phyloP scores from a whole-genome alignment of 2,888 invertebrate species.

The Synergus itoensis region DNA sequence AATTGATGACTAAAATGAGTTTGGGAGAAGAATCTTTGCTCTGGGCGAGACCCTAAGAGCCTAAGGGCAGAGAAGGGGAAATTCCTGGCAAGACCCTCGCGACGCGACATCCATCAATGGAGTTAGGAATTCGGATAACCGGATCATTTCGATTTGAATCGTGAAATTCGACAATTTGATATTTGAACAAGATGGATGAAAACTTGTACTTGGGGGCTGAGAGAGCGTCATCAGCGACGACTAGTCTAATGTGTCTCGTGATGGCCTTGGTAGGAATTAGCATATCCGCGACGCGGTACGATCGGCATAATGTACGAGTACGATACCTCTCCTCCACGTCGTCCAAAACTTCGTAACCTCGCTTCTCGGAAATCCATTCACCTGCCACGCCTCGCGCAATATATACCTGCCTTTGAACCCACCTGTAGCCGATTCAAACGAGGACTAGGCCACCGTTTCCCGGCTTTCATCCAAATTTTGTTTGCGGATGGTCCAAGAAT shows the following conservation, averaged over 20 bases:
- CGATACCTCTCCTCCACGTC: slow-evolving; percentile 22
- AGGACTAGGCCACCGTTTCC: slow-evolving; percentile 59
- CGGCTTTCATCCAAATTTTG: slow-evolving; percentile 43
- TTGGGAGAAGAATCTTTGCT: slow-evolving; percentile 3
- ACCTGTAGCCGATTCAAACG: slow-evolving; percentile 56
- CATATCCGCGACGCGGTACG: slow-evolving; percentile 55
- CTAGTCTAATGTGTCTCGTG: slow-evolving; percentile 65
- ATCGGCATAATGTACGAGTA: slow-evolving; percentile 6
- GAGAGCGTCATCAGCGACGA: slow-evolving; percentile 63
- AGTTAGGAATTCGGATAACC: slow-evolving; percentile 6
- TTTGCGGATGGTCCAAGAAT: slow-evolving; percentile 35
- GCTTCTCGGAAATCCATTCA: slow-evolving; percentile 65
- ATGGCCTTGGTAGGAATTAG: slow-evolving; percentile 63
- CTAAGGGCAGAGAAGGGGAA: slow-evolving; percentile 1
- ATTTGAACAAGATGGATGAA: slow-evolving; percentile 11
- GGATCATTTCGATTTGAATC: slow-evolving; percentile 18
- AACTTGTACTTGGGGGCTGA: slow-evolving; percentile 51
- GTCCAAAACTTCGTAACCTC: slow-evolving; percentile 52
- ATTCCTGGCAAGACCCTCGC: slow-evolving; percentile 22
- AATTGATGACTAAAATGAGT: slow-evolving; percentile 19
- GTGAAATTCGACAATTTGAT: slow-evolving; percentile 9
- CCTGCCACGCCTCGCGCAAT: slow-evolving; percentile 63
- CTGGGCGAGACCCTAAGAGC: slow-evolving; percentile 18
- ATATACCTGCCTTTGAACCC: slow-evolving; percentile 55
- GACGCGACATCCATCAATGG: not conserved